Evolutionary conservation across 2,113 vertebrate genomes (phyloP), one percentile per base, ranked within the genome.

Genomic region (Empidonax traillii): DNA sequence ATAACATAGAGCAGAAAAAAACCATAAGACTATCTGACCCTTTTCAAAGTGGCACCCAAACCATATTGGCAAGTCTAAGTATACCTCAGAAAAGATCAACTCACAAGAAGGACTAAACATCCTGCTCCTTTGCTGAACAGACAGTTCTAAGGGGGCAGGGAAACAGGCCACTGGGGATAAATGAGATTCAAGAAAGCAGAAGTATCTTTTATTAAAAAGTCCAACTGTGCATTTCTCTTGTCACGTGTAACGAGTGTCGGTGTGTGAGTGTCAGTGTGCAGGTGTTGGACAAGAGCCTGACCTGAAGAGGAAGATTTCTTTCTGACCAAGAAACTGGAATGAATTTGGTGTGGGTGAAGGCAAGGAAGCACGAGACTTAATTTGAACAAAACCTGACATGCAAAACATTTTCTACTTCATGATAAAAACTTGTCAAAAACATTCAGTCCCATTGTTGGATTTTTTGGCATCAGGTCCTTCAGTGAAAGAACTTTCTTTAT

Each of bases 241-340:
- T 19, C 2, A 0, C 9, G 8, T 17, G 19, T 14, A 52, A 33
- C 21, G 53, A 58, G 22, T 8, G 14, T 27, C 0, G 0, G 24
- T 8, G 9, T 10, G 56, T 17, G 8, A 33, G 31, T 58, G 63
- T 43, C 62, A 63, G 18, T 39, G 39, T 43, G 39, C 39, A 46
- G 43, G 14, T 66, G 30, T 12, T 53, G 58, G 63, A 39, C n/a
- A 61, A 62, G 31, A 72, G 30, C 2, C 27, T 46, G 18, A n/a
- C 39, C 16, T 43, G 19, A 9, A 21, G 16, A 61, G 14, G 35
- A 90, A 62, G 78, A 56, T 41, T 44, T 49, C 33, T 59, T 55
- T 49, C 46, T 63, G 55, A 68, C 24, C 41, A 68, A 76, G 53
- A 61, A 86, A 46, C 4, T 15, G 28, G 19, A 62, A 66, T 19